These are phyloP conservation scores for Hydrozoanthus gracilis DNA, from an alignment of 92 coral and sea anemone species.

Conservation along the genomic window DNA sequence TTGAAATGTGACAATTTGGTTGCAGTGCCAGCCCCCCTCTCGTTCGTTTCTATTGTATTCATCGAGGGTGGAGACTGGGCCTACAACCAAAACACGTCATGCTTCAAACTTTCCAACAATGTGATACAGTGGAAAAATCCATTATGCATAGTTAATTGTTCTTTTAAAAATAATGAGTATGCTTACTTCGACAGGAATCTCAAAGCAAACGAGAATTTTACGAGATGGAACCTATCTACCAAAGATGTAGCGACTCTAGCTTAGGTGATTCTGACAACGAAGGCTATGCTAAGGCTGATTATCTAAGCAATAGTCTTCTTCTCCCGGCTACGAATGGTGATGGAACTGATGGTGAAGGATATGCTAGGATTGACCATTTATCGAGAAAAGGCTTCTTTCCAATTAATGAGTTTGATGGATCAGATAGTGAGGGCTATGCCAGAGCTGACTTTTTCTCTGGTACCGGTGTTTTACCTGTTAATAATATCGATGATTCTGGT, in stretches of 20 bases:
- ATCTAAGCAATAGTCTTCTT: background rate
- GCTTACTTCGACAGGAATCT: background rate
- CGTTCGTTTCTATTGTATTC: no score
- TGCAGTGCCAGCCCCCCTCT: no score
- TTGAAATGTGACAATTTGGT: no score
- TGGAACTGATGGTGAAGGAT: constrained; percentile 36
- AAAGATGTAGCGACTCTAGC: constrained; percentile 11
- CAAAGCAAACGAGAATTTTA: background rate
- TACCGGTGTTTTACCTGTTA: no score
- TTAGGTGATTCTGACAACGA: background rate
- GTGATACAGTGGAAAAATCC: no score
- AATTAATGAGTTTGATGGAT: background rate
- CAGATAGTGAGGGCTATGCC: constrained; percentile 5
- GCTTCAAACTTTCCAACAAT: no score
- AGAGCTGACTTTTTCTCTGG: background rate
- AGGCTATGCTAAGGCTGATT: constrained; percentile 2
- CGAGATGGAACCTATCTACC: constrained; percentile 34
- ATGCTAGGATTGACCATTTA: background rate
- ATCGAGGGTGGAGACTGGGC: no score
- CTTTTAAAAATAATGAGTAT: background rate
- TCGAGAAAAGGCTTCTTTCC: background rate
- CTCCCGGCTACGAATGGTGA: background rate
- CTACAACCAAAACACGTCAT: no score
- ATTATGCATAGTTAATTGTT: no score
- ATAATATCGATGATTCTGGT: no score